phyloP scores from a whole-genome alignment of 1,140 invertebrate species.

The Bemisia tabaci region DNA sequence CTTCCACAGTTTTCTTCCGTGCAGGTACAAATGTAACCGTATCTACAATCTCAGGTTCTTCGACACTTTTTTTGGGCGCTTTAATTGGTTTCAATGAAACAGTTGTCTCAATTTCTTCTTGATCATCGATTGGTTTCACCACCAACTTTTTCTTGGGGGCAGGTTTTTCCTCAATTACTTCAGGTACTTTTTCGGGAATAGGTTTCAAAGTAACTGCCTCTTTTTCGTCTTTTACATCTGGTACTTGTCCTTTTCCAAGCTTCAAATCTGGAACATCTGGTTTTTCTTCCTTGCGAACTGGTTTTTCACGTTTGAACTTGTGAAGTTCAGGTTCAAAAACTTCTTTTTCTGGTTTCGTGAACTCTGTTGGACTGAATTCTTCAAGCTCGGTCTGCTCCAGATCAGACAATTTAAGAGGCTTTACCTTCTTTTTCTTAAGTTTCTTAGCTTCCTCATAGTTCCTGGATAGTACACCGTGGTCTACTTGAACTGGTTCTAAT shows the following conservation, averaged over 20 bases:
- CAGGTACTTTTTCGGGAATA: constrained; percentile 25
- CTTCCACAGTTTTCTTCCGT: not conserved
- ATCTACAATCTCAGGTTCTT: constrained; percentile 1
- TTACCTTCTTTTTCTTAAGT: constrained; percentile 27
- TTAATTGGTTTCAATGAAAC: constrained; percentile 17
- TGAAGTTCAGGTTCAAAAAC: constrained; percentile 8
- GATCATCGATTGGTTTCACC: not conserved
- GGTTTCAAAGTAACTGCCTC: constrained; percentile 24
- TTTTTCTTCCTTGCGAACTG: constrained; percentile 15
- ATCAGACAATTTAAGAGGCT: constrained; percentile 23
- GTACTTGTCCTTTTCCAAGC: constrained; percentile 20
- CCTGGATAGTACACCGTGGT: constrained; percentile 28
- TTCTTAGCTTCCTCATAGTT: constrained; percentile 29
- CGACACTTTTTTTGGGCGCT: constrained; percentile 8
- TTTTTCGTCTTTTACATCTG: constrained; percentile 20
- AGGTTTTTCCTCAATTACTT: constrained; percentile 21
- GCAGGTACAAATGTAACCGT: not conserved
- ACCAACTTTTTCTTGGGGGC: constrained; percentile 18
- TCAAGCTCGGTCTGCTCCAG: constrained; percentile 20
- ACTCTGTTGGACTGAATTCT: constrained; percentile 20
- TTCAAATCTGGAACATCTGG: constrained; percentile 13
- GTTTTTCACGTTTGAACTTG: constrained; percentile 14
- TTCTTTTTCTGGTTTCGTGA: constrained; percentile 24
- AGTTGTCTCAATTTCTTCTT: constrained; percentile 20
- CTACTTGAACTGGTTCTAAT: constrained; percentile 19